Base-by-base conservation (phyloP, 2,888 invertebrate species). In the Morpho deidamia region DNA sequence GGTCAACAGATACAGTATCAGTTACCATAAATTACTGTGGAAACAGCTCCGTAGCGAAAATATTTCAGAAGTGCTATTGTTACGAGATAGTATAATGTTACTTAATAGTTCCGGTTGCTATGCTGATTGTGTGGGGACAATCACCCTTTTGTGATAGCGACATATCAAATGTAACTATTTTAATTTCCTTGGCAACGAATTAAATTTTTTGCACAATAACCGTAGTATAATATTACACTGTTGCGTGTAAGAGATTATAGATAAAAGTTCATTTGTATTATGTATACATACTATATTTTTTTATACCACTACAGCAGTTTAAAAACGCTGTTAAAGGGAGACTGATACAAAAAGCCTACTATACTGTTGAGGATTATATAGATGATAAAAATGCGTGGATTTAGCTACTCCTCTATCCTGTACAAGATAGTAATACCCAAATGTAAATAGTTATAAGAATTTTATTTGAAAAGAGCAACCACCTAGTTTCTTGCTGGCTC, bases 91-190 rank as follows among this genome's bases (percentile, higher is more conserved):
- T 53, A 47, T 59, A 45, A 41, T 50, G 53, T 56, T 59, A 58
- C 53, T 51, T 53, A 58, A 49, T 49, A 49, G 34, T 60, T 55
- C 58, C 60, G 58, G 60, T 60, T 56, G 53, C 60, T 58, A 60
- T 54, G 60, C 45, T 38, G 58, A 51, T 50, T 51, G 47, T 45
- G 42, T 41, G 46, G 51, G 59, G 47, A 33, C 59, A 55, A 48
- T 60, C 53, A 58, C 60, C 60, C 60, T 49, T 53, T 46, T 7
- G 34, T 55, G 53, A 56, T 51, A 53, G 44, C 45, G 42, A 53
- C 53, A 46, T 39, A 11, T 46, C 23, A 38, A 7, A 46, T 23
- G n/a, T 8, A 35, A 52, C 34, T 43, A 39, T 50, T 23, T 49
- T n/a, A 37, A 39, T 53, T 53, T 53, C 44, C 52, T 37, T 49